These are phyloP conservation scores for Microchirus variegatus DNA, from an alignment of 2,797 vertebrate species.

Conservation along the genomic window DNA sequence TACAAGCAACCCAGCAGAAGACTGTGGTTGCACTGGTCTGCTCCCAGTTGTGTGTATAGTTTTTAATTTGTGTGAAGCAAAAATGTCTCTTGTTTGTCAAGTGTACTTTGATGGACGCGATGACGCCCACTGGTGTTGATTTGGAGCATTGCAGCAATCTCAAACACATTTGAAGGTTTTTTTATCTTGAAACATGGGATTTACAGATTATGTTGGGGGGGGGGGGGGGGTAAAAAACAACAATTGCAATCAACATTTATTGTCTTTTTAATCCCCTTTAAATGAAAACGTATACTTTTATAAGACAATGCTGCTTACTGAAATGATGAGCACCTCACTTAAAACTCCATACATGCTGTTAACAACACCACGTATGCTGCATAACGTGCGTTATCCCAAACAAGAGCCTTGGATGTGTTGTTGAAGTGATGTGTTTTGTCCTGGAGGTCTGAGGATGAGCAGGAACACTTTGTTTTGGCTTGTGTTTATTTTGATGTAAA, in stretches of 20 bases:
- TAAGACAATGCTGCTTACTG: conserved; percentile 30
- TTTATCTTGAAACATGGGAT: no score
- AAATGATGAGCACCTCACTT: conserved; percentile 16
- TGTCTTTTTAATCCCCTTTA: neutral
- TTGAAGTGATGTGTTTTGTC: neutral
- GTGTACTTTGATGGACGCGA: neutral
- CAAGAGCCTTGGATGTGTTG: conserved; percentile 23
- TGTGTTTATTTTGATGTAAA: conserved; percentile 7
- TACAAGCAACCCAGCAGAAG: conserved; percentile 20
- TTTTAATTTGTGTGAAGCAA: conserved; percentile 11
- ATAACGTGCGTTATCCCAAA: conserved; percentile 13
- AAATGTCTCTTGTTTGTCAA: neutral
- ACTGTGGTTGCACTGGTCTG: conserved; percentile 21
- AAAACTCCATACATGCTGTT: conserved; percentile 27
- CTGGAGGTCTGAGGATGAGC: neutral
- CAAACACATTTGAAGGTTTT: neutral
- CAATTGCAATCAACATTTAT: neutral
- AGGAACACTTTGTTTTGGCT: neutral
- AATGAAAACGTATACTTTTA: neutral
- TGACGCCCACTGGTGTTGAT: neutral
- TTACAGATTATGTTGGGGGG: no score
- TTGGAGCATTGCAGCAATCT: neutral
- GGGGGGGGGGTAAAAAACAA: no score
- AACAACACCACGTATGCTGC: conserved; percentile 34
- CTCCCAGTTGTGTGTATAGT: conserved; percentile 8